phyloP scores from a whole-genome alignment of 2,888 invertebrate genomes.

The Drosophila trichaetosa region DNA sequence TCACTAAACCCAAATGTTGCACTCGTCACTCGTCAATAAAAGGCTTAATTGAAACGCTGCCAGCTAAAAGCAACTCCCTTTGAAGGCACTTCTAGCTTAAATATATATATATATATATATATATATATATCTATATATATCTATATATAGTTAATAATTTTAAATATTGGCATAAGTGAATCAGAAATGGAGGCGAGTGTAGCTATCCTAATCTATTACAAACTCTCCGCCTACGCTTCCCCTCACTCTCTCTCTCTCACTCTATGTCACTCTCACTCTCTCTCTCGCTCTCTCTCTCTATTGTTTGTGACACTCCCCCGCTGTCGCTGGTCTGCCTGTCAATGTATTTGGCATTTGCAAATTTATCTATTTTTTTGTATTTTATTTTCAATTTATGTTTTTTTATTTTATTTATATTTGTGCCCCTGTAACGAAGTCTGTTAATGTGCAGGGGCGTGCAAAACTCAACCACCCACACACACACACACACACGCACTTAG shows the following conservation, averaged over 20 bases:
- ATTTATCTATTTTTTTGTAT: slow-evolving; percentile 6
- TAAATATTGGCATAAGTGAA: neutral
- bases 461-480: slow-evolving; percentile 48
- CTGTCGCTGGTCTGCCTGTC: neutral
- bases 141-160: neutral
- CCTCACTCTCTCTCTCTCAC: neutral
- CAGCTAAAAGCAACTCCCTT: neutral
- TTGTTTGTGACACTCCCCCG: neutral
- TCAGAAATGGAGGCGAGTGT: neutral
- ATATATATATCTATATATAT: too few relatives aligned
- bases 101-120: too few relatives aligned
- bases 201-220: neutral
- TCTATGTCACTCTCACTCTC: neutral
- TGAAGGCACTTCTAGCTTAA: too few relatives aligned
- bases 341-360: slow-evolving; percentile 31
- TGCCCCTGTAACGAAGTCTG: slow-evolving; percentile 46
- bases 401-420: slow-evolving; percentile 15
- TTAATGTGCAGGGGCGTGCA: slow-evolving; percentile 57
- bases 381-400: slow-evolving; percentile 11
- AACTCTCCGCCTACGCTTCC: neutral
- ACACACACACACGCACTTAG: neutral
- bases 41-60: neutral
- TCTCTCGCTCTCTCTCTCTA: neutral
- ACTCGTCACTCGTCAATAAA: neutral
- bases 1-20: neutral